phyloP scores from a whole-genome alignment of 2,113 vertebrate species.

The Chaetura pelagica region DNA sequence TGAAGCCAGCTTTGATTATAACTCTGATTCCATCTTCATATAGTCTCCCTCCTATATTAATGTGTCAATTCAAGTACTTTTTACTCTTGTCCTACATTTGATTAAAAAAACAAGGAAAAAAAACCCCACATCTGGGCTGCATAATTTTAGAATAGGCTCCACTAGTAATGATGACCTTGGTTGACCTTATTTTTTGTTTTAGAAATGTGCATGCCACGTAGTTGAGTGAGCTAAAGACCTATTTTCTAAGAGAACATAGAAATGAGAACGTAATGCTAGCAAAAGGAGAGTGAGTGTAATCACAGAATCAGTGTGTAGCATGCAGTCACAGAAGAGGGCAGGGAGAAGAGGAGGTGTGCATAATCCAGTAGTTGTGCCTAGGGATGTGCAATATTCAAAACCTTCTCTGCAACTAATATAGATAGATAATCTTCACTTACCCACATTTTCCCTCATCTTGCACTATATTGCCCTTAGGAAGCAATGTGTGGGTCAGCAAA shows the following conservation, averaged over 20 bases:
- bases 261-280: neutral
- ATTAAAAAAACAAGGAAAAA: slow-evolving; percentile 16
- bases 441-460: neutral
- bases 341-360: neutral
- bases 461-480: neutral
- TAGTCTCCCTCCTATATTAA: slow-evolving; percentile 27
- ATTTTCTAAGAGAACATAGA: slow-evolving; percentile 12
- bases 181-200: slow-evolving; percentile 49
- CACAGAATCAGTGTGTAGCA: neutral
- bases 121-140: slow-evolving; percentile 28
- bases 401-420: neutral
- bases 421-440: neutral
- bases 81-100: slow-evolving; percentile 62
- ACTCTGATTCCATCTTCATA: slow-evolving; percentile 1
- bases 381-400: neutral
- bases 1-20: slow-evolving; percentile 23
- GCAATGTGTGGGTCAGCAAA: fast-evolving
- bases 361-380: neutral
- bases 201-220: neutral
- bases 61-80: slow-evolving; percentile 54
- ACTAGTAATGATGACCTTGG: slow-evolving; percentile 16
- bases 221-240: slow-evolving; percentile 10
- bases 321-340: neutral
- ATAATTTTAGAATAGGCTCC: slow-evolving; percentile 55
- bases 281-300: neutral